Base-by-base conservation (phyloP, 2,888 invertebrate species). In the Sarcophaga rosellei region DNA sequence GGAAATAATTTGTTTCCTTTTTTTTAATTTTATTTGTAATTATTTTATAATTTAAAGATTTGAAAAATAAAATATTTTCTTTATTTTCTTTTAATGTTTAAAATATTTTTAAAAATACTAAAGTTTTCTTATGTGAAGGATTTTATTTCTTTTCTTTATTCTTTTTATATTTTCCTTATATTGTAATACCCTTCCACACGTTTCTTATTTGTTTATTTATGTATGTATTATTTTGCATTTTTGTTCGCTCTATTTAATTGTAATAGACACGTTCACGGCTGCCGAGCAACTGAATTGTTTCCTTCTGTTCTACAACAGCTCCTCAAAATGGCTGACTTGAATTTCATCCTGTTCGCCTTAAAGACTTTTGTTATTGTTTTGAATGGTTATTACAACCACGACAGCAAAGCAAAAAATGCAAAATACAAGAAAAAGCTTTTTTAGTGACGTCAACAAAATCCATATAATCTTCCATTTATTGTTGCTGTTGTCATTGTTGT, bases 401-500 rank as follows among this genome's bases (percentile, higher is more conserved):
- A 17, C 15, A 62, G 44, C 6, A 53, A 63, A 23, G 0, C 35
- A 25, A 61, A 15, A 25, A 20, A 57, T n/a, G 15, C 23, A 47
- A 47, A 53, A 4, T 62, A 5, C 25, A 69, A 63, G 23, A 20
- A 65, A 84, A 86, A 91, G 92, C 91, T 91, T 89, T 90, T 53
- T 88, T 90, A 89, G 91, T 91, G 91, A 91, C 91, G 91, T 91
- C 91, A 91, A 89, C 89, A 88, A 88, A 88, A 88, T 82, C 85
- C 89, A 62, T 80, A 77, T 59, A 79, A 47, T 53, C 12, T 73
- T 44, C 62, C 74, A 69, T 74, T 77, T 79, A 45, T 79, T 81
- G 70, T 79, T 83, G 61, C 21, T 78, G n/a, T 79, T 47, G 23
- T 45, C 35, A 73, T 17, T 6, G 53, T 53, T 63, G 76, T 12